Conservation (phyloP, 2,797 vertebrate species). For the Spinus pinus region DNA sequence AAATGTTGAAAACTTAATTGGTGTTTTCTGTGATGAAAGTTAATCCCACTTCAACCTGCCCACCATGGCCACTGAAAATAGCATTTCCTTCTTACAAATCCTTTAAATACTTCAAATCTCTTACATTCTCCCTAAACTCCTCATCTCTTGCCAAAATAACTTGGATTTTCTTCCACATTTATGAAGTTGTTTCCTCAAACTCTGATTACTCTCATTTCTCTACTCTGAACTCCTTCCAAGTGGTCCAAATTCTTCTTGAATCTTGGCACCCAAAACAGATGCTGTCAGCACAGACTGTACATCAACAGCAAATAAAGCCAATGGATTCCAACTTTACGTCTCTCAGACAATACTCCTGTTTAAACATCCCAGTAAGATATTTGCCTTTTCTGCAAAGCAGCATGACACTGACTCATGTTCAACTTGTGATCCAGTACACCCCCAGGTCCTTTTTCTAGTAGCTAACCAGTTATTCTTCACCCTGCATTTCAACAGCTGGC, state of each 20-base stretch:
- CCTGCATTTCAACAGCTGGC: conserved; percentile 1
- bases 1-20: neutral
- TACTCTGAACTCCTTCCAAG: conserved; percentile 40
- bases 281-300: neutral
- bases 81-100: neutral
- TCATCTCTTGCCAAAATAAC: conserved; percentile 30
- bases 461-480: conserved; percentile 14
- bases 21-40: neutral
- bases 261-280: conserved; percentile 15
- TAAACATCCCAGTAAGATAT: conserved; percentile 12
- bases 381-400: conserved; percentile 36
- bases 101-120: conserved; percentile 13
- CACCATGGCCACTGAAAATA: neutral
- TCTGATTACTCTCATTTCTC: neutral
- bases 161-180: conserved; percentile 17
- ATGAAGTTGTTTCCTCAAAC: conserved; percentile 8
- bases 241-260: conserved; percentile 1
- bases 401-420: conserved; percentile 60
- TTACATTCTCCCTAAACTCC: neutral
- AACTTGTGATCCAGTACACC: conserved; percentile 61
- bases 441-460: conserved; percentile 48
- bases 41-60: neutral
- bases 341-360: neutral
- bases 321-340: neutral
- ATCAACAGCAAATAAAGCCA: neutral